Evolutionary conservation across 2,113 vertebrate species (phyloP).

Genomic region (Burhinus bistriatus): DNA sequence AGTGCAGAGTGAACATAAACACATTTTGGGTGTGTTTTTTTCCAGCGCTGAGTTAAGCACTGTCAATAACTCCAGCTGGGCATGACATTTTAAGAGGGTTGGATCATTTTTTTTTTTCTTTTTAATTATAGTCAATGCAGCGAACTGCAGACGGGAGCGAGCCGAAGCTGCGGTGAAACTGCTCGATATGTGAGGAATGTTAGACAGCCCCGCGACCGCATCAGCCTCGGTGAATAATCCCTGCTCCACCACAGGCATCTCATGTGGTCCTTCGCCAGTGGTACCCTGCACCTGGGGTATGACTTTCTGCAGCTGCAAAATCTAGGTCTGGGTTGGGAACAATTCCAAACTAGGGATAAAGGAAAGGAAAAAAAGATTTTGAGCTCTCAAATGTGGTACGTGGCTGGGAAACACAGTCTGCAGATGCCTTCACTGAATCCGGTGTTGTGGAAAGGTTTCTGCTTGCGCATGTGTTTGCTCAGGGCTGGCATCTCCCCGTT

Average conservation of each 20-base stretch:
- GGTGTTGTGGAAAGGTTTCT: not conserved
- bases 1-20: not conserved
- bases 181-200: not conserved
- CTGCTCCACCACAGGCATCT: not conserved
- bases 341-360: not conserved
- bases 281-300: not conserved
- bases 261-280: fast-evolving
- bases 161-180: not conserved
- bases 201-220: fast-evolving
- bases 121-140: not conserved
- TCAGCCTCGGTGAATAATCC: too few species aligned
- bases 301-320: not conserved
- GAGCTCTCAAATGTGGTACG: not conserved
- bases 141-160: fast-evolving
- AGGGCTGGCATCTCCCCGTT: not conserved
- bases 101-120: not conserved
- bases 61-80: not conserved
- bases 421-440: not conserved
- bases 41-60: not conserved
- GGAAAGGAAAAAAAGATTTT: fast-evolving
- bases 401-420: not conserved
- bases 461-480: not conserved
- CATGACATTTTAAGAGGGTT: not conserved
- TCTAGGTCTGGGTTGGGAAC: not conserved
- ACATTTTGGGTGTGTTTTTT: not conserved